phyloP scores from a whole-genome alignment of 2,113 vertebrate genomes.

The Pelodiscus sinensis region DNA sequence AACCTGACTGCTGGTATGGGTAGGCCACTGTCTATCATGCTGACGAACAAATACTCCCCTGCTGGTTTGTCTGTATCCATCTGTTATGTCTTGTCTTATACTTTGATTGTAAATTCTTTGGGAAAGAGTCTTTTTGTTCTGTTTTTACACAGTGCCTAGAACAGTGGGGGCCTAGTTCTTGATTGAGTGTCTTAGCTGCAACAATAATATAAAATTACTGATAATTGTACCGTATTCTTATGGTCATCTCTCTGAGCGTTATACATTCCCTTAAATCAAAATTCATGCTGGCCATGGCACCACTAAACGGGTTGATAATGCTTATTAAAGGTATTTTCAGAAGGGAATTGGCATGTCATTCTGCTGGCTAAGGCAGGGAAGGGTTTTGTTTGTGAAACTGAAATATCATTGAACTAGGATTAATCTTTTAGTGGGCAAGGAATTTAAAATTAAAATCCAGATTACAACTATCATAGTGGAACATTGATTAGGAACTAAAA shows the following conservation, averaged over 20 bases:
- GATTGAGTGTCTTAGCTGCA: neutral
- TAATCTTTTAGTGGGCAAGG: neutral
- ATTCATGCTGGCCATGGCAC: neutral
- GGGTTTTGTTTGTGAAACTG: neutral
- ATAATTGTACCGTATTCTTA: neutral
- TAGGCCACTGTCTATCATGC: neutral
- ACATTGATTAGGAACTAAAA: neutral
- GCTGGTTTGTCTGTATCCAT: neutral
- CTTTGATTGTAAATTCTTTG: neutral
- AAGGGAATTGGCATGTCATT: neutral
- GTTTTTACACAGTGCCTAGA: neutral
- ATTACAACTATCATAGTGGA: neutral
- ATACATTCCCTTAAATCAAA: neutral
- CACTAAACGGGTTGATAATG: neutral
- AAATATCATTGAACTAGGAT: neutral
- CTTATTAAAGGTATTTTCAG: slow-evolving; percentile 2
- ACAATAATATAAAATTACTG: neutral
- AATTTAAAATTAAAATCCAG: neutral
- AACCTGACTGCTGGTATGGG: neutral
- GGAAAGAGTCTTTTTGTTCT: neutral
- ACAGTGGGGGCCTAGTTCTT: neutral
- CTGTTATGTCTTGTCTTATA: neutral
- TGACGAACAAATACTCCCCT: neutral
- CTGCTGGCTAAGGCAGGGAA: neutral
- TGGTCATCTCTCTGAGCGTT: neutral